Base-by-base conservation (phyloP, 92 coral and sea anemone genomes). In the Parazoanthus atlanticus region DNA sequence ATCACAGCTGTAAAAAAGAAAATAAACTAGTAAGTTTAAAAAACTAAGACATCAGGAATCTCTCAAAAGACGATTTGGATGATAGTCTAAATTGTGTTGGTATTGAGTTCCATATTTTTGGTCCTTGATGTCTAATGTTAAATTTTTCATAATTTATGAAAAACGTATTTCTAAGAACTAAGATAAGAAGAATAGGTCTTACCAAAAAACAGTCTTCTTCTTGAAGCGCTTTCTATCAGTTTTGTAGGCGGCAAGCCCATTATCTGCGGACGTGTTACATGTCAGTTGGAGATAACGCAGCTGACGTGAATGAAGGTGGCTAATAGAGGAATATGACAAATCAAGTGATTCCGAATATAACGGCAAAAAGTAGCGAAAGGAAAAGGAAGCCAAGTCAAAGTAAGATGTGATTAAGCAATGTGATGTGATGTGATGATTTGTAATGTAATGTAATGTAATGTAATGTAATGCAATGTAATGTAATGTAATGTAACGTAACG, bases 181-280 rank as follows among this genome's bases (percentile, higher is more conserved):
- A 81, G 54, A 21, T 58, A 12, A 16, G 5, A 29, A 46, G 34
- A 26, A 40, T 26, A 32, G 7, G 5, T 43, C 93, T 81, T 89
- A 95, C 99, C 99, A 84, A 96, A 96, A 74, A 96, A 96, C 69
- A 95, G 89, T 38, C 96, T 91, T 72, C 95, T 76, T 89, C 99
- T 91, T 64, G 95, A 93, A 5, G 99, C 99, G 40, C 88, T 78
- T 54, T 95, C 99, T 31, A 95, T 89, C 9, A 96, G 79, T 65
- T 88, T 90, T 16, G 99, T 19, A 11, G 94, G 92, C 32, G 99
- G 99, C 61, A 93, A 92, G 38, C 99, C 99, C 81, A 96, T 91
- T 5, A 96, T 94, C 99, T 96, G 86, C 28, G 30, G 3, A 73
- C 16, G 32, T 3, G 21, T 40, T 43, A 73, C 28, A 41, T 3